phyloP scores from a whole-genome alignment of 2,797 vertebrate genomes.

The Phoebastria nigripes region DNA sequence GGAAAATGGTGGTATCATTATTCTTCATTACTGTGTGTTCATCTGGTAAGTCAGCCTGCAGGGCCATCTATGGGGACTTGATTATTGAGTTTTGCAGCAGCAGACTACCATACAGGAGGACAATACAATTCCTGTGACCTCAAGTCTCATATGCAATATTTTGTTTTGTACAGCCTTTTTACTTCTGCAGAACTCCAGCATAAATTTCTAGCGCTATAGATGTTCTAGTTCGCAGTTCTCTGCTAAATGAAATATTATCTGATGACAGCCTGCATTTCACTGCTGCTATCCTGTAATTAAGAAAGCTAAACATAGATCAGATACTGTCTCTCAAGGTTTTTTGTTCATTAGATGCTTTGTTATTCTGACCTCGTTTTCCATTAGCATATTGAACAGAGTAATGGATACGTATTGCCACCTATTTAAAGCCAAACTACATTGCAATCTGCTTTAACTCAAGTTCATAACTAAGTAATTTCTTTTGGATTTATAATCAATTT shows the following conservation, averaged over 20 bases:
- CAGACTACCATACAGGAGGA: background rate
- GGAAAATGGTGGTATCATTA: background rate
- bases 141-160: background rate
- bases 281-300: background rate
- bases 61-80: background rate
- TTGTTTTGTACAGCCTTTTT: background rate
- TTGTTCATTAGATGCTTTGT: background rate
- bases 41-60: background rate
- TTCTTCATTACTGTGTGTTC: background rate
- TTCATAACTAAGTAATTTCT: slow-evolving; percentile 5
- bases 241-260: background rate
- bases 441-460: background rate
- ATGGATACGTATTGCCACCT: slow-evolving; percentile 4
- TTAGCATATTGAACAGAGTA: slow-evolving; percentile 8
- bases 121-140: background rate
- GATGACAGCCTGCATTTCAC: background rate
- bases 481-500: slow-evolving; percentile 29
- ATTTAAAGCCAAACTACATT: slow-evolving; percentile 11
- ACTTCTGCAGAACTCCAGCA: background rate
- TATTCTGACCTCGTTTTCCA: background rate
- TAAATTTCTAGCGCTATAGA: background rate
- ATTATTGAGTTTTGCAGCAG: background rate
- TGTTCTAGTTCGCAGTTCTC: background rate
- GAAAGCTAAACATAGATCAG: slow-evolving; percentile 2
- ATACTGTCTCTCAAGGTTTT: background rate